Evolutionary conservation across 1,140 invertebrate species (phyloP), one percentile per base, ranked within the genome.

Genomic region (Elysia chlorotica): DNA sequence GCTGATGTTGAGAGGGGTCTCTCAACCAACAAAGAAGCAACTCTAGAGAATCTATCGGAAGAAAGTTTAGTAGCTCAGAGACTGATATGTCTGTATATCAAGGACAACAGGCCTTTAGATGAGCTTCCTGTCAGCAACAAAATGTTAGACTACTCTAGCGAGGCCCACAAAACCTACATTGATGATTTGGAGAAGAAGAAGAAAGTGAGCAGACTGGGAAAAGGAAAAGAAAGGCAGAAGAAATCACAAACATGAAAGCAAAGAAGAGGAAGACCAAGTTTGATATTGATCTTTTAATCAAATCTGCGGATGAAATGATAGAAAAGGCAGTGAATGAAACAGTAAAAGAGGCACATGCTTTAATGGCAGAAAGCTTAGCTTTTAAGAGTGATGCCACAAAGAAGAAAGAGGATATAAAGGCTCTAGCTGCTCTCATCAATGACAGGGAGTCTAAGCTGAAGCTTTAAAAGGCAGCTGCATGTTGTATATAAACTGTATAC

Each of bases 1-100:
- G 78, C 79, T 17, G 23, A 57, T 35, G 79, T 80, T 21, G 77
- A 80, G 57, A 56, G 77, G 23, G 79, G 79, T 2, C 80, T 81
- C 65, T 79, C 74, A 21, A 41, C 78, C 19, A 81, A 79, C 53
- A 78, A 77, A 48, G 62, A 79, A 56, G 54, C 78, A 14, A n/a
- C 36, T 33, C 56, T 76, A 6, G 79, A 81, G 59, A 81, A 81
- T 72, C n/a, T 79, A 48, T 53, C 41, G 54, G 72, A 81, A 59
- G 25, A 74, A 23, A 78, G 70, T 10, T 23, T 79, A 54, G 53
- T 76, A 5, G 73, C 77, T 19, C 69, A 70, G 35, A 73, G 76
- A 57, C 17, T 75, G 35, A 61, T 75, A 35, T 77, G 69, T 63
- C 62, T 73, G n/a, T 35, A 77, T 75, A 56, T 77, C 1, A 48